phyloP scores from a whole-genome alignment of 2,888 invertebrate species.

The Hirtodrosophila confusa region DNA sequence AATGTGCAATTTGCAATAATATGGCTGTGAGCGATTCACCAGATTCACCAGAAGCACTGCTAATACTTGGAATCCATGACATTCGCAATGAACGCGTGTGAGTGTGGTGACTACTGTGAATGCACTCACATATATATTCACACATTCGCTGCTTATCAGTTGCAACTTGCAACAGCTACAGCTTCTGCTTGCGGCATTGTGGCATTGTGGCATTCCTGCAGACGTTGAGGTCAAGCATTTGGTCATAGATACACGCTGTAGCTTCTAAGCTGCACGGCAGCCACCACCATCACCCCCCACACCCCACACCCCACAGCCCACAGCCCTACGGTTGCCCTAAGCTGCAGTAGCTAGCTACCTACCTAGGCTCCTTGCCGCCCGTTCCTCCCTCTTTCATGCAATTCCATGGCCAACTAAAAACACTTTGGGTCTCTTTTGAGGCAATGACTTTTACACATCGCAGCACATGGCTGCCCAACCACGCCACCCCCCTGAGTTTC shows the following conservation, averaged over 20 bases:
- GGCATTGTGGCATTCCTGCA: conserved; percentile 6
- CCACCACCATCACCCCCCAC: not conserved
- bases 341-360: too few species aligned
- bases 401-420: conserved; percentile 63
- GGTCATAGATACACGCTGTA: conserved; percentile 8
- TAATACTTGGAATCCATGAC: not conserved
- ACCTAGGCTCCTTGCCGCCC: not conserved
- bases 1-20: too few species aligned
- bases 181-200: conserved; percentile 19
- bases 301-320: too few species aligned
- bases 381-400: conserved; percentile 33
- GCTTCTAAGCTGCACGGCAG: not conserved
- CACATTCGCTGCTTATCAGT: conserved; percentile 24
- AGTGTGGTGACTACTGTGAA: conserved; percentile 1
- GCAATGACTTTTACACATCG: conserved; percentile 79
- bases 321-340: too few species aligned
- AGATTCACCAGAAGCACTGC: not conserved
- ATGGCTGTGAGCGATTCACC: too few species aligned
- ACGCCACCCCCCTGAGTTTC: conserved; percentile 4
- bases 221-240: conserved; percentile 33
- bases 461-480: conserved; percentile 66
- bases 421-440: conserved; percentile 61
- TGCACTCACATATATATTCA: conserved; percentile 15
- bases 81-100: too few species aligned
- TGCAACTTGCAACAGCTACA: conserved; percentile 11